Evolutionary conservation across 2,888 invertebrate genomes (phyloP).

Genomic region (Harpalus rubripes): DNA sequence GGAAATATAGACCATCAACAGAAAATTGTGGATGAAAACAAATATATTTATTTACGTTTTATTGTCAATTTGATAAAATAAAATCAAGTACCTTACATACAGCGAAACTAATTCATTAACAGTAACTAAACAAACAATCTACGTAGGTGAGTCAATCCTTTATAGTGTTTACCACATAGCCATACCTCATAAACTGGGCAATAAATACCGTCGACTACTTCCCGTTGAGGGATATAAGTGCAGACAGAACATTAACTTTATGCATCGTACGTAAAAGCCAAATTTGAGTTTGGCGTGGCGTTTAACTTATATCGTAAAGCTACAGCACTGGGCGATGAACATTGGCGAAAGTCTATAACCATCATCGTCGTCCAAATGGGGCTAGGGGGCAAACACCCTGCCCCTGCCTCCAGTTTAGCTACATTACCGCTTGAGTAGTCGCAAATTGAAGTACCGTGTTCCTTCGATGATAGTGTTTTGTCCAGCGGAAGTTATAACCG

Average conservation of each 20-base stretch:
- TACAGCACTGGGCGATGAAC: conserved; percentile 2
- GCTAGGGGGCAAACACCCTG: conserved; percentile 12
- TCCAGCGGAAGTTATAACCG: neutral
- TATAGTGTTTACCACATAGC: conserved; percentile 1
- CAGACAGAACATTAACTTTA: conserved; percentile 35
- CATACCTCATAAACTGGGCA: conserved; percentile 3
- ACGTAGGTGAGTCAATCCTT: neutral
- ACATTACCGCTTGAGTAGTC: conserved; percentile 16
- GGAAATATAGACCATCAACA: no score
- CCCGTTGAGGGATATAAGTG: neutral
- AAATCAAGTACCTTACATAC: no score
- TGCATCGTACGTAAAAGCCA: conserved; percentile 22
- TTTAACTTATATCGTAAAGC: conserved; percentile 18
- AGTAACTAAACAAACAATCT: neutral
- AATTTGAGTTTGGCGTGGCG: conserved; percentile 11
- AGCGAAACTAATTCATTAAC: neutral
- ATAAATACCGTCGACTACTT: conserved; percentile 5
- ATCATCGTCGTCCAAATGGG: conserved; percentile 11
- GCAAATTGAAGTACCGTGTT: conserved; percentile 43
- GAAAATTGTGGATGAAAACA: no score
- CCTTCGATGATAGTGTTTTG: conserved; percentile 33
- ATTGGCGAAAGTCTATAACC: conserved; percentile 11
- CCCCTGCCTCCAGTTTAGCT: conserved; percentile 4
- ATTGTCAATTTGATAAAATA: no score
- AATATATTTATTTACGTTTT: no score